Evolutionary conservation across 2,888 invertebrate genomes (phyloP).

Genomic region (Oligia strigilis): DNA sequence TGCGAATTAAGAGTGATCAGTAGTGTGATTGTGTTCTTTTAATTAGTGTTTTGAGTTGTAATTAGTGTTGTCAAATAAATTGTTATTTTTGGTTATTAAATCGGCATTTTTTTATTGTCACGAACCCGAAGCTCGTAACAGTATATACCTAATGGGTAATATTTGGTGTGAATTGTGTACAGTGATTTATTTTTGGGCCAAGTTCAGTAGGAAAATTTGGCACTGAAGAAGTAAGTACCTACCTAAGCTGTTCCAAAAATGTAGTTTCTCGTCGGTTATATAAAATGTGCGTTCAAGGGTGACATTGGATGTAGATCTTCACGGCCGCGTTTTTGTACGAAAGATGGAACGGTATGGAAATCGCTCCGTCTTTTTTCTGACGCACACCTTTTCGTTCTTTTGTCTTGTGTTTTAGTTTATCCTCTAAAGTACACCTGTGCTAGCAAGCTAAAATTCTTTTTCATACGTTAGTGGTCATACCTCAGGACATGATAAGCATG

Average conservation of each 20-base stretch:
- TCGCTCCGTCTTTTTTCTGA: constrained; percentile 4
- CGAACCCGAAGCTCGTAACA: too few relatives aligned
- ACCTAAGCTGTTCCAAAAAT: background rate
- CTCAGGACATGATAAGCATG: background rate
- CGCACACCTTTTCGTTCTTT: background rate
- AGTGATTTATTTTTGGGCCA: constrained; percentile 17
- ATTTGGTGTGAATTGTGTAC: constrained; percentile 24
- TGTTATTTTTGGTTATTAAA: too few relatives aligned
- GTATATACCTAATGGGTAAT: constrained; percentile 13
- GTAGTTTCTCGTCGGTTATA: constrained; percentile 3
- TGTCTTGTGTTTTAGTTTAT: constrained; percentile 7
- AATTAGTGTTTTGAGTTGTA: too few relatives aligned
- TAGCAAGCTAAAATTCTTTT: constrained; percentile 6
- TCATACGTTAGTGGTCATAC: background rate
- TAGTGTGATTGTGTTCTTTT: too few relatives aligned
- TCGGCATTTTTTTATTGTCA: too few relatives aligned
- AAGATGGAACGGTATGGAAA: constrained; percentile 23
- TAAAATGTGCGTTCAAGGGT: constrained; percentile 31
- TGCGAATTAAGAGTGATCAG: too few relatives aligned
- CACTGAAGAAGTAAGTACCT: background rate
- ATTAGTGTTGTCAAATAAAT: too few relatives aligned
- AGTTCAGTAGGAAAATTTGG: constrained; percentile 18
- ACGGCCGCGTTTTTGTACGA: constrained; percentile 10
- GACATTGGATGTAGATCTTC: constrained; percentile 30
- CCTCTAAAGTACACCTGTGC: constrained; percentile 18